phyloP scores from a whole-genome alignment of 2,113 vertebrate genomes.

The Chunga burmeisteri region DNA sequence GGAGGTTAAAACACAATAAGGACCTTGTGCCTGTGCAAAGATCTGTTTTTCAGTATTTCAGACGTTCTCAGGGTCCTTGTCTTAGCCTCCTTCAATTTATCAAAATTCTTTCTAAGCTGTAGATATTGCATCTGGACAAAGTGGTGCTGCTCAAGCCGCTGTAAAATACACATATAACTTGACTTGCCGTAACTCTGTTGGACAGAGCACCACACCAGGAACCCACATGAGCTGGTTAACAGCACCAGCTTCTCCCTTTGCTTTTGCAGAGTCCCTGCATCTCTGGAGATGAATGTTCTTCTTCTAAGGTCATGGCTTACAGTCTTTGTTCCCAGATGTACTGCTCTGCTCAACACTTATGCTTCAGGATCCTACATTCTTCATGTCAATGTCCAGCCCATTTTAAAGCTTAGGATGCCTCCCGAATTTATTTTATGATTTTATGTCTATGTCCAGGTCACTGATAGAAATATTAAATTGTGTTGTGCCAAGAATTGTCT shows the following conservation, averaged over 20 bases:
- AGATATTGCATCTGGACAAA: background rate
- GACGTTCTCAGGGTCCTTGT: background rate
- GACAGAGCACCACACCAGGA: background rate
- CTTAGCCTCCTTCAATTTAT: background rate
- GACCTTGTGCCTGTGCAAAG: background rate
- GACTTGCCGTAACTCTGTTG: background rate
- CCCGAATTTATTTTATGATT: background rate
- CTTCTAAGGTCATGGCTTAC: background rate
- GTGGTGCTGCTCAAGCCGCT: background rate
- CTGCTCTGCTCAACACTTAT: background rate
- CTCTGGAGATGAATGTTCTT: background rate
- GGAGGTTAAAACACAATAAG: background rate
- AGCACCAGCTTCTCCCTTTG: background rate
- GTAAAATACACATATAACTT: background rate
- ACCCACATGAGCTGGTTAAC: background rate
- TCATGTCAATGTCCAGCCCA: background rate
- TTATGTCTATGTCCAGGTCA: background rate
- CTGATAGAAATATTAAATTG: background rate
- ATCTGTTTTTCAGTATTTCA: background rate
- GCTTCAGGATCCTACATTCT: background rate
- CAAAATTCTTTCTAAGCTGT: background rate
- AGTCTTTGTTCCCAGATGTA: background rate
- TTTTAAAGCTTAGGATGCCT: background rate
- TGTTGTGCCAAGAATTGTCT: background rate
- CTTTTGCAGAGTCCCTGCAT: background rate